Evolutionary conservation across 2,888 invertebrate species (phyloP), one percentile per base, ranked within the genome.

Genomic region (Frankliniella fusca): DNA sequence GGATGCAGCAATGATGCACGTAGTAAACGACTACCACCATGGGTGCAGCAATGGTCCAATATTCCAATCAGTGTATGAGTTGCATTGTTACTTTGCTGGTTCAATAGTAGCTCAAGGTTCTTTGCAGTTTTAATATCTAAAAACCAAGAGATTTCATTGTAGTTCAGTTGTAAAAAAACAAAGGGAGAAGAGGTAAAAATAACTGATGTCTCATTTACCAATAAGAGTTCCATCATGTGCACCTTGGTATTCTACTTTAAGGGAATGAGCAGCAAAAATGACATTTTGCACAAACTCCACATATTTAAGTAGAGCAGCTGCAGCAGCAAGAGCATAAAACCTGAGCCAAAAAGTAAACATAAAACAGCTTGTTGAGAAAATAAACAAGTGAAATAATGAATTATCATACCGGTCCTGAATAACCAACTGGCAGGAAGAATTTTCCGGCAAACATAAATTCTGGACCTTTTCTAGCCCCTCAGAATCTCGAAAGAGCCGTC

Each of bases 291-390:
- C 92, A 85, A 92, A 92, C 88, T 97, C 96, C 0, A 96, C 91
- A 87, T 97, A 97, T 86, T 94, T 94, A 8, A 97, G 87, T 5
- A 97, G 90, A 7, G 96, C 97, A 23, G 95, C 92, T n/a, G 93
- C 92, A 0, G 97, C 93, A 15, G 97, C 93, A 82, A 97, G 87
- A 20, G 95, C 94, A 87, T 97, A 97, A 87, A 95, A 96, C 86
- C 96, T 97, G 87, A 70, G 87, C 86, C 84, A 82, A 83, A 50
- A 80, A 81, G 81, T 20, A 49, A 83, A 54, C 27, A 49, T 11
- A 80, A 76, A 48, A 48, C 27, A 65, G 65, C 70, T 15, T 9
- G 20, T 27, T 20, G 15, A 9, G 28, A 3, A 79, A 50, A 27
- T 70, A 2, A 48, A 48, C n/a, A 9, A 9, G 8, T 8, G 80